Evolutionary conservation across 1,140 invertebrate species (phyloP), one percentile per base, ranked within the genome.

Genomic region (Drosophila micromelanica): DNA sequence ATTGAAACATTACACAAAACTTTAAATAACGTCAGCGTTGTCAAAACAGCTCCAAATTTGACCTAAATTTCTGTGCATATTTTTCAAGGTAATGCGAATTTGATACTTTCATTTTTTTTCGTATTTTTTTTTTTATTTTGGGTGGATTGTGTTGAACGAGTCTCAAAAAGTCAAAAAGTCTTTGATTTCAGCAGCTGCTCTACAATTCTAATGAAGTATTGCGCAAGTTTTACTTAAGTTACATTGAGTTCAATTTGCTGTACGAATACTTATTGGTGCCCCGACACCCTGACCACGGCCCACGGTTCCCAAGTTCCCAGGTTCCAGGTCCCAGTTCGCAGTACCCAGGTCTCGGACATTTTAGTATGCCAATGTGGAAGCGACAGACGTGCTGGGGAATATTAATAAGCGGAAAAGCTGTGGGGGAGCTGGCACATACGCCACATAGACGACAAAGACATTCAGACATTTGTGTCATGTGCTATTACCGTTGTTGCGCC

Each of bases 371-470:
- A 72, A 77, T 69, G 60, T 60, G 76, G 61, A 74, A 70, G 46
- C 60, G 54, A 13, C 40, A 42, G 42, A 86, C 82, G 82, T 86
- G 82, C 78, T 73, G 52, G 84, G 82, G 82, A 86, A 86, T 76
- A 76, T 87, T 86, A 87, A 86, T 86, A 86, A 82, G 82, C 82
- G 82, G 84, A 86, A 86, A 82, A 81, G 71, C 82, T 76, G 76
- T 72, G 63, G 48, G 68, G 63, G 73, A 78, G 17, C 63, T 52
- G 15, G 23, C 32, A 11, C 20, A 57, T 9, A 43, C 56, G 64
- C 65, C 37, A 38, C 61, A 17, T 32, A 59, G 52, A 42, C 54
- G 45, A 52, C 17, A 30, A 13, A 56, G 59, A 57, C 57, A 68
- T 68, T 67, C 75, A 71, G 78, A 63, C 76, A 87, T 87, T 82